Percentiles rank a stretch among this genome's conserved stretches.
These are phyloP conservation scores for Meta bourneti DNA, from an alignment of 2,888 invertebrate species.

Conservation along the genomic window DNA sequence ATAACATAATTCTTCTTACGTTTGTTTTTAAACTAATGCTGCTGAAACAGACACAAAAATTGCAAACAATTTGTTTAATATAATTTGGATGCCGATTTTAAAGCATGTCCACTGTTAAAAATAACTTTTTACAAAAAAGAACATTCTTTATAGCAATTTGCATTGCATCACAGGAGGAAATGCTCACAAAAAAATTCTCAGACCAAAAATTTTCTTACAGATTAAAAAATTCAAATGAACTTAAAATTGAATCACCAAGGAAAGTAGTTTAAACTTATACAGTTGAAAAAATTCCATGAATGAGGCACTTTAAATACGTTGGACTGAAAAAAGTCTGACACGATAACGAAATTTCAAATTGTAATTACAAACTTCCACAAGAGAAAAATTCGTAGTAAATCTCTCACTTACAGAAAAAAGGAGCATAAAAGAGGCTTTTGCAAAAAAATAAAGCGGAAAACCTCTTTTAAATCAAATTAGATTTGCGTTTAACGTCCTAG, in stretches of 20 bases:
- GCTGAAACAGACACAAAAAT: too few relatives aligned
- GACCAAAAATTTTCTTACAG: neutral
- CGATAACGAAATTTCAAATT: neutral
- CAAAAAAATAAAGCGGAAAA: neutral
- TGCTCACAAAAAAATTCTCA: neutral
- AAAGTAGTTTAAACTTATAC: neutral
- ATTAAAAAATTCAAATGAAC: neutral
- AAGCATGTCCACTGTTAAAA: too few relatives aligned
- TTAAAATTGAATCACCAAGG: neutral
- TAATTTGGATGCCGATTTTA: too few relatives aligned
- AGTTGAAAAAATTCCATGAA: neutral
- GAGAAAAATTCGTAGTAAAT: neutral
- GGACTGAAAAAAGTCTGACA: neutral
- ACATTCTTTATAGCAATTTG: neutral
- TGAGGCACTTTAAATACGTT: neutral
- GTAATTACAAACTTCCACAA: neutral
- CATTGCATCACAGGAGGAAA: neutral
- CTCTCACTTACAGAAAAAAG: neutral
- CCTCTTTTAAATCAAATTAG: constrained; percentile 35
- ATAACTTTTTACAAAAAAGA: too few relatives aligned
- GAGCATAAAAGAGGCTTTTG: too few relatives aligned
- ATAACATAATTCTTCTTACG: too few relatives aligned
- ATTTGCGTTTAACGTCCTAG: constrained; percentile 16
- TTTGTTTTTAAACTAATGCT: too few relatives aligned
- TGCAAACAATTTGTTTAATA: too few relatives aligned